phyloP scores from a whole-genome alignment of 2,113 vertebrate genomes.

The Gymnarchus niloticus region DNA sequence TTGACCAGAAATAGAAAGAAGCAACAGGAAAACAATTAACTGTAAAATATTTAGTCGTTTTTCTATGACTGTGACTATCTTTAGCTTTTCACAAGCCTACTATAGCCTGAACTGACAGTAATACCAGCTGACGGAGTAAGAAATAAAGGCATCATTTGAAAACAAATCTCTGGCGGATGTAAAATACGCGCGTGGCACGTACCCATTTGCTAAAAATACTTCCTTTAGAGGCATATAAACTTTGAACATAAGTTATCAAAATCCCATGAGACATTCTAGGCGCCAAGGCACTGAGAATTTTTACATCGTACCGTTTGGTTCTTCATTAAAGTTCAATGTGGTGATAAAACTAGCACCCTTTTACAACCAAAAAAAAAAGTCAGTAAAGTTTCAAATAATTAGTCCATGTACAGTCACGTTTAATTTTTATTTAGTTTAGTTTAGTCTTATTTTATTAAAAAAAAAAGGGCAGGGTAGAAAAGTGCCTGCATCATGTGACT shows the following conservation, averaged over 20 bases:
- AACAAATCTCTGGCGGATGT: background rate
- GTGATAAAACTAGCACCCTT: background rate
- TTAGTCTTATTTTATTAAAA: conserved; percentile 14
- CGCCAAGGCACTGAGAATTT: background rate
- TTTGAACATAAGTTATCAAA: background rate
- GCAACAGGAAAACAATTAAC: background rate
- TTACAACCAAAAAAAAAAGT: background rate
- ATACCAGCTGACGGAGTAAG: too few species aligned
- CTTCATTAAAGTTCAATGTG: background rate
- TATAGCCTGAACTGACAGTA: background rate
- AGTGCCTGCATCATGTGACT: conserved; percentile 7
- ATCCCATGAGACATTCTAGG: background rate
- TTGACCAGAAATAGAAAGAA: background rate
- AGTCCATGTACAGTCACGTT: background rate
- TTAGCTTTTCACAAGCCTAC: background rate
- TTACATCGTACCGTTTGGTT: background rate
- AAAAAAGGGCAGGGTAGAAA: conserved; percentile 15
- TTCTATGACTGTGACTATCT: background rate
- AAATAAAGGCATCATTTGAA: background rate
- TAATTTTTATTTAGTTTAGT: conserved; percentile 1
- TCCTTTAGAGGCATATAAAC: background rate
- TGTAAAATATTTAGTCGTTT: background rate
- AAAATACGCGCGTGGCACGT: background rate
- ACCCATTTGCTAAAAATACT: background rate
- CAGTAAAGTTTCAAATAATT: background rate